A percentile compares a stretch with the other conserved stretches of the same genome.
phyloP scores from a whole-genome alignment of 2,113 vertebrate genomes.

The Pelodiscus sinensis region DNA sequence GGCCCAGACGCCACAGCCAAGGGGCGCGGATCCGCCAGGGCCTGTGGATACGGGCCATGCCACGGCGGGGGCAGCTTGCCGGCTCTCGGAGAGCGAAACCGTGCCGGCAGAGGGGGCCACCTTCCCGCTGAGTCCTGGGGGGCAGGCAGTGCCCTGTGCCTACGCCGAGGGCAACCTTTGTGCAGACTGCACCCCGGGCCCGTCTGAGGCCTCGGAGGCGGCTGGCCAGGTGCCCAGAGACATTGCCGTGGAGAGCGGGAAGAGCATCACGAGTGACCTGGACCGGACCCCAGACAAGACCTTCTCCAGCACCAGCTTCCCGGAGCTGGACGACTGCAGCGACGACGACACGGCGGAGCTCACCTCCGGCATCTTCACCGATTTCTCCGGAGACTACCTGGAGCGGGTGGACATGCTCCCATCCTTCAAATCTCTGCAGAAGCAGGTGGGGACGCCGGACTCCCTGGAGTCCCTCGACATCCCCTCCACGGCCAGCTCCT shows the following conservation, averaged over 20 bases:
- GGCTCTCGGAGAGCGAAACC: neutral
- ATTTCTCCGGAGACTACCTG: conserved; percentile 78
- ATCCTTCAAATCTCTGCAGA: conserved; percentile 84
- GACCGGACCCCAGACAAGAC: conserved; percentile 71
- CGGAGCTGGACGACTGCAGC: conserved; percentile 79
- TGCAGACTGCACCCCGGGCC: neutral
- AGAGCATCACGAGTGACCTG: conserved; percentile 42
- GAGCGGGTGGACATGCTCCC: conserved; percentile 76
- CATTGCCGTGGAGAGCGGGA: conserved; percentile 45
- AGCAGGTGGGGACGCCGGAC: conserved; percentile 88
- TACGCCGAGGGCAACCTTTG: fast-evolving
- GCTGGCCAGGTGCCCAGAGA: neutral
- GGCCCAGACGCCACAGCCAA: fast-evolving
- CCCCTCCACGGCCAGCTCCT: conserved; percentile 82
- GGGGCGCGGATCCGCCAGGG: fast-evolving
- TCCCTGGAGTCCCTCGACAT: conserved; percentile 90
- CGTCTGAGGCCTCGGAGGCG: fast-evolving
- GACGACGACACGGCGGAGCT: conserved; percentile 84
- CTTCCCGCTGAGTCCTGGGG: neutral
- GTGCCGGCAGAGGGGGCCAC: neutral
- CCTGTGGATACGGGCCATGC: fast-evolving
- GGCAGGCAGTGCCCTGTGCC: neutral
- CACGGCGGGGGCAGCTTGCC: neutral
- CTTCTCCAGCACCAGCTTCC: conserved; percentile 76
- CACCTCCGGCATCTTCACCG: conserved; percentile 84